Conservation (phyloP, 2,797 vertebrate genomes). For the Corythornis leucogaster region DNA sequence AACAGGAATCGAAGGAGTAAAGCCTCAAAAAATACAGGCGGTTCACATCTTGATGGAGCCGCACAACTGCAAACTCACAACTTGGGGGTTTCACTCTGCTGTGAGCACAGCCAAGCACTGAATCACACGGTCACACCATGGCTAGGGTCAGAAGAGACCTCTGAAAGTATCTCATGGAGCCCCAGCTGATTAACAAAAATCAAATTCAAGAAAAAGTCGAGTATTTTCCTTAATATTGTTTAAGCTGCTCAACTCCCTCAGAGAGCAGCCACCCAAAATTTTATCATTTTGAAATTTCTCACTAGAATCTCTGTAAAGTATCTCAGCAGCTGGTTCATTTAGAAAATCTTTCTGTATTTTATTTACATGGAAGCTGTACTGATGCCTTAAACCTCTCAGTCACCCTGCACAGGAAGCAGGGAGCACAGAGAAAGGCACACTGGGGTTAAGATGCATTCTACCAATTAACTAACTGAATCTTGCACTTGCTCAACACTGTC, state of each 20-base stretch:
- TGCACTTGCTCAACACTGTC: too few species aligned
- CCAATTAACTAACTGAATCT: not conserved
- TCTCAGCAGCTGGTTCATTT: not conserved
- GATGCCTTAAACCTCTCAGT: accelerated
- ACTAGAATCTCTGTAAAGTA: not conserved
- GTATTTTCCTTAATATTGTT: not conserved
- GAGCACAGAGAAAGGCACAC: accelerated
- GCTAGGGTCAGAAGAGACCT: not conserved
- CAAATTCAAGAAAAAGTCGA: not conserved
- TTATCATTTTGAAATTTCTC: not conserved
- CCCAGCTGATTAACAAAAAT: not conserved
- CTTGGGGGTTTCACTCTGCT: not conserved
- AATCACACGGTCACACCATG: not conserved
- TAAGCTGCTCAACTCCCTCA: not conserved
- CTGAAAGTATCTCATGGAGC: not conserved
- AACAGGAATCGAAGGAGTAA: not conserved
- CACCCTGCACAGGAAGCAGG: not conserved
- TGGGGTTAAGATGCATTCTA: not conserved
- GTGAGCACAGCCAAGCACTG: not conserved
- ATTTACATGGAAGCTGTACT: not conserved
- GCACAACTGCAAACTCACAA: not conserved
- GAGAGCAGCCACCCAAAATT: not conserved
- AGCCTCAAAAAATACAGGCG: not conserved
- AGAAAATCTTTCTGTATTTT: not conserved
- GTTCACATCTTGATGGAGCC: accelerated